Conservation (phyloP, 1,140 invertebrate species). For the Calephelis nemesis region DNA sequence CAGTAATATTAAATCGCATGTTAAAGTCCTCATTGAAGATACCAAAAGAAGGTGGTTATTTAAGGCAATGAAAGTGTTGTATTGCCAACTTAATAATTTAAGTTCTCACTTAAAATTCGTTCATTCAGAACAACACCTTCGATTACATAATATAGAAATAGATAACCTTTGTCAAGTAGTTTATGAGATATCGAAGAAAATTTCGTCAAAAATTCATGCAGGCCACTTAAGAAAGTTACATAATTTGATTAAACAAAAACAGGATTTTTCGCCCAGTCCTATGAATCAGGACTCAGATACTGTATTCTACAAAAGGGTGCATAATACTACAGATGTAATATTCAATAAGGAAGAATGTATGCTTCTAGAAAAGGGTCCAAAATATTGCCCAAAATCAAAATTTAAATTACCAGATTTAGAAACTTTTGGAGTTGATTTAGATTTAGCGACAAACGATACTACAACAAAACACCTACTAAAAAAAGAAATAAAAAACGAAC, state of each 20-base stretch:
- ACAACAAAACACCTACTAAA: neutral
- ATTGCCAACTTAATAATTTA: neutral
- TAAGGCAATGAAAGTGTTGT: neutral
- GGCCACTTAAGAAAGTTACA: neutral
- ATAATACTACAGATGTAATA: neutral
- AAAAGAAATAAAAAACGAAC: neutral
- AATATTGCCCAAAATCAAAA: neutral
- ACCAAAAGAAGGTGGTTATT: neutral
- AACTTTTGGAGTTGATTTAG: neutral
- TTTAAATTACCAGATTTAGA: neutral
- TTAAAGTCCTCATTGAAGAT: too few relatives aligned
- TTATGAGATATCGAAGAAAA: neutral
- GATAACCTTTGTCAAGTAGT: neutral
- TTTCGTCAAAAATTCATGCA: neutral
- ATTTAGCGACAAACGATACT: neutral
- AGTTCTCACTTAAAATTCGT: neutral
- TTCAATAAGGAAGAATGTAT: neutral
- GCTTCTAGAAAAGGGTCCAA: neutral
- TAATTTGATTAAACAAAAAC: neutral
- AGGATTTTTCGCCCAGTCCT: neutral
- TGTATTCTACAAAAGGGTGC: neutral
- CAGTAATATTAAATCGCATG: too few relatives aligned
- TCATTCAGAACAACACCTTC: neutral
- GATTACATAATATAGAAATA: conserved; percentile 2
- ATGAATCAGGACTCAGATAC: neutral